Conservation (phyloP, 2,888 invertebrate genomes). For the Miltochrista miniata region DNA sequence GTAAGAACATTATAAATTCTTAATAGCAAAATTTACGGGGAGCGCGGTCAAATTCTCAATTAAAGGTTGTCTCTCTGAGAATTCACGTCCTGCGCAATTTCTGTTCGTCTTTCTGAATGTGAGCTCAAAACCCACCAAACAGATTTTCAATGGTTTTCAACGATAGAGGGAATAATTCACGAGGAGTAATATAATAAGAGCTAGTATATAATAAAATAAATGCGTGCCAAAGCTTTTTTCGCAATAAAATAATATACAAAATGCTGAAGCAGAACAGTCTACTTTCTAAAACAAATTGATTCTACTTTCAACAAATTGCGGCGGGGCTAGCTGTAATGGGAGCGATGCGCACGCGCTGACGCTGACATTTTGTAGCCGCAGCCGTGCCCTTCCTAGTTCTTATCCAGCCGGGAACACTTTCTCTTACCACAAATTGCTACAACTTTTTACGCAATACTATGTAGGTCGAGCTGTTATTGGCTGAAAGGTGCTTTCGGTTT, state of each 20-base stretch:
- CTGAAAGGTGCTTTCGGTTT: no score
- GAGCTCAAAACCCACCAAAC: no score
- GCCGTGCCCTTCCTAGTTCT: conserved; percentile 48
- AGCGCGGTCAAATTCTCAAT: no score
- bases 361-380: conserved; percentile 56
- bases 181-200: no score
- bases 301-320: conserved; percentile 77
- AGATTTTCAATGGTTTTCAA: no score
- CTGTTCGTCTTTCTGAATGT: no score
- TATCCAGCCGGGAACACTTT: conserved; percentile 35
- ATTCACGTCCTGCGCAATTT: no score
- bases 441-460: conserved; percentile 10
- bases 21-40: neutral
- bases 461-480: neutral
- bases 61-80: no score
- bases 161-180: no score
- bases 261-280: conserved; percentile 55
- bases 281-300: conserved; percentile 82
- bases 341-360: conserved; percentile 54
- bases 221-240: no score
- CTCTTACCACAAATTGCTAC: conserved; percentile 23
- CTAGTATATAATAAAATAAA: neutral
- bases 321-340: conserved; percentile 38
- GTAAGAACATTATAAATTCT: neutral
- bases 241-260: conserved; percentile 25